These are phyloP conservation scores for Creontiades dilutus DNA, from an alignment of 2,888 invertebrate species.

Conservation along the genomic window DNA sequence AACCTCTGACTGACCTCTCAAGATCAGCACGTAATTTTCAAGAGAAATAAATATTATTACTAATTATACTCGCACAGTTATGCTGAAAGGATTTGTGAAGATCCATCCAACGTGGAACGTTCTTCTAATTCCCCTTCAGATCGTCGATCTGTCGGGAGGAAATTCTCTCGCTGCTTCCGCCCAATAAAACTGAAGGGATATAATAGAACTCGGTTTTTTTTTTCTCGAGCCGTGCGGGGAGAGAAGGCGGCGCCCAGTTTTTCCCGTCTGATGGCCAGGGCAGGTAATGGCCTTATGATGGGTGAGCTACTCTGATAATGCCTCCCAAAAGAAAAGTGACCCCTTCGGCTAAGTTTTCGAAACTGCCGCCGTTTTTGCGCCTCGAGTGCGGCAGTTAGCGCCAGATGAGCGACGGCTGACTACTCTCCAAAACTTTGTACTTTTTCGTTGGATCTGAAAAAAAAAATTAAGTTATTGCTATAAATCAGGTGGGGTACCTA, in stretches of 20 bases:
- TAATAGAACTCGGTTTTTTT: not conserved
- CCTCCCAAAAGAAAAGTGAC: constrained; percentile 17
- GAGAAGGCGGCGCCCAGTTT: constrained; percentile 8
- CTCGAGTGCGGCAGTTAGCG: constrained; percentile 28
- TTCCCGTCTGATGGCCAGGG: constrained; percentile 14
- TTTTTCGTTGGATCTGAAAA: not conserved
- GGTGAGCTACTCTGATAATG: not conserved
- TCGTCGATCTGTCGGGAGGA: too few relatives aligned
- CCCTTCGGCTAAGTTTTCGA: not conserved
- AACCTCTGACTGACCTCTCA: too few relatives aligned
- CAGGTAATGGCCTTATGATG: constrained; percentile 38
- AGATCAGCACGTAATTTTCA: too few relatives aligned
- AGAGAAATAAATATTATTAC: too few relatives aligned
- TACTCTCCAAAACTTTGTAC: not conserved
- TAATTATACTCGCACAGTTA: too few relatives aligned
- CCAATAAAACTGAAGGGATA: too few relatives aligned
- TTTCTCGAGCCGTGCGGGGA: constrained; percentile 8
- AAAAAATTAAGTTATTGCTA: too few relatives aligned
- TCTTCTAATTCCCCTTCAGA: too few relatives aligned
- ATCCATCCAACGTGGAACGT: too few relatives aligned
- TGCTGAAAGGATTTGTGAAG: too few relatives aligned
- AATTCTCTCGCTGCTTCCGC: too few relatives aligned
- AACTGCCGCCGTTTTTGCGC: constrained; percentile 27
- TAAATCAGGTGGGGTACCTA: too few relatives aligned
- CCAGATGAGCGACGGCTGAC: constrained; percentile 36